Evolutionary conservation across 2,113 vertebrate genomes (phyloP).

Genomic region (Grantiella picta): DNA sequence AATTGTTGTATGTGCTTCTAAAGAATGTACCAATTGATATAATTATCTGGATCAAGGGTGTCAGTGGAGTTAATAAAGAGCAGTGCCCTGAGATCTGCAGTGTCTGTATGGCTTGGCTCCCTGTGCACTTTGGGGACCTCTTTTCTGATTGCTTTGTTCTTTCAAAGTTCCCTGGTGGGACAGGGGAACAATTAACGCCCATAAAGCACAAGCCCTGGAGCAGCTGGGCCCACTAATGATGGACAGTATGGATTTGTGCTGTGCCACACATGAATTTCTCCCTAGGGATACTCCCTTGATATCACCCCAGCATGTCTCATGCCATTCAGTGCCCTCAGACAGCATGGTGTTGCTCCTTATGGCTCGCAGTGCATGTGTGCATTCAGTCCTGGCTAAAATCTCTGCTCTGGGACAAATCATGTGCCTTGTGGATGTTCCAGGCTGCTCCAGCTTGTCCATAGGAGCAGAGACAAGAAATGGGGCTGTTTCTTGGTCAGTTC

Average conservation of each 20-base stretch:
- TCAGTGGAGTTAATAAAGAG: not conserved
- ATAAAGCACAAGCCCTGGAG: not conserved
- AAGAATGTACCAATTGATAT: not conserved
- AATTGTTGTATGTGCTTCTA: not conserved
- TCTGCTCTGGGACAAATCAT: not conserved
- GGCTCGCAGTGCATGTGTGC: accelerated
- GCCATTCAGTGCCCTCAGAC: not conserved
- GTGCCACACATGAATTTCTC: not conserved
- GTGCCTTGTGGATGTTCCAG: not conserved
- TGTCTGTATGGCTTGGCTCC: not conserved
- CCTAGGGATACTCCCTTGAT: not conserved
- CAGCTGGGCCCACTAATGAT: not conserved
- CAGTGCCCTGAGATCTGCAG: not conserved
- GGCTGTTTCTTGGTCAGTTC: not conserved
- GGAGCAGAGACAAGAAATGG: not conserved
- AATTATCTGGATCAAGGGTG: not conserved
- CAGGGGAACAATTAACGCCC: not conserved
- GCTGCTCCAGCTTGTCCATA: not conserved
- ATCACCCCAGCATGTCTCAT: not conserved
- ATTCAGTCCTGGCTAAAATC: not conserved
- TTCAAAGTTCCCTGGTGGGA: not conserved
- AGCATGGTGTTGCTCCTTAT: accelerated
- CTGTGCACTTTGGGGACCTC: not conserved
- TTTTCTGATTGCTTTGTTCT: not conserved
- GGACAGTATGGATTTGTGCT: not conserved